Evolutionary conservation across 2,888 invertebrate genomes (phyloP).

Genomic region (Tribolium freemani): DNA sequence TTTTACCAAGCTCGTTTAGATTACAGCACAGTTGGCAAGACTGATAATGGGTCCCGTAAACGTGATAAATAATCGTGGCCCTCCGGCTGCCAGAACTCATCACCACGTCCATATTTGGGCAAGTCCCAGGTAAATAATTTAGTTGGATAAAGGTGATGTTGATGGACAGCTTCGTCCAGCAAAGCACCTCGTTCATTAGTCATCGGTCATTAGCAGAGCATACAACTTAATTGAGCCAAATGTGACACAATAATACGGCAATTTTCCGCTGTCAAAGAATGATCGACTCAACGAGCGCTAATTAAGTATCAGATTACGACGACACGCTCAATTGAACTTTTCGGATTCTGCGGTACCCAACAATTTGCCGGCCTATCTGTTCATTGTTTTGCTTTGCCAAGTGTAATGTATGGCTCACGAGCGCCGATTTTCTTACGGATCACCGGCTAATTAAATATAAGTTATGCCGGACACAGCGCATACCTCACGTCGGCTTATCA

Average conservation of each 20-base stretch:
- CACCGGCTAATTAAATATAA: slow-evolving; percentile 66
- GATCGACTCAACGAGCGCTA: slow-evolving; percentile 24
- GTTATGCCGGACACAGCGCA: slow-evolving; percentile 61
- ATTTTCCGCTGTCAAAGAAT: slow-evolving; percentile 35
- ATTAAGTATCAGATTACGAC: slow-evolving; percentile 34
- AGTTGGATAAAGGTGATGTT: slow-evolving; percentile 38
- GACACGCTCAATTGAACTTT: slow-evolving; percentile 30
- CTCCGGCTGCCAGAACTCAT: slow-evolving; percentile 54
- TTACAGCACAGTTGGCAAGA: too few species aligned
- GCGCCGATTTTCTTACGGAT: slow-evolving; percentile 60
- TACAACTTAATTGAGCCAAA: slow-evolving; percentile 55
- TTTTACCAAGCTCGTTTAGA: too few species aligned
- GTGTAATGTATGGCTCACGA: slow-evolving; percentile 61
- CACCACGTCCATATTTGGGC: slow-evolving; percentile 54
- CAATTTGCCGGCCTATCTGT: slow-evolving; percentile 27
- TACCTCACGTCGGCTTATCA: slow-evolving; percentile 63
- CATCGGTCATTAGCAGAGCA: slow-evolving; percentile 55
- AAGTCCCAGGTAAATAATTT: slow-evolving; percentile 38
- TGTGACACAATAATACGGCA: slow-evolving; percentile 38
- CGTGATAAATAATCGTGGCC: slow-evolving; percentile 49
- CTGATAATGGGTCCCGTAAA: not conserved
- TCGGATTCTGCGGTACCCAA: not conserved
- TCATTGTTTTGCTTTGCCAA: slow-evolving; percentile 54
- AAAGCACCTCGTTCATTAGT: slow-evolving; percentile 54
- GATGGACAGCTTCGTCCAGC: slow-evolving; percentile 41